Conservation (phyloP, 1,140 invertebrate species). For the Orchesella cincta region DNA sequence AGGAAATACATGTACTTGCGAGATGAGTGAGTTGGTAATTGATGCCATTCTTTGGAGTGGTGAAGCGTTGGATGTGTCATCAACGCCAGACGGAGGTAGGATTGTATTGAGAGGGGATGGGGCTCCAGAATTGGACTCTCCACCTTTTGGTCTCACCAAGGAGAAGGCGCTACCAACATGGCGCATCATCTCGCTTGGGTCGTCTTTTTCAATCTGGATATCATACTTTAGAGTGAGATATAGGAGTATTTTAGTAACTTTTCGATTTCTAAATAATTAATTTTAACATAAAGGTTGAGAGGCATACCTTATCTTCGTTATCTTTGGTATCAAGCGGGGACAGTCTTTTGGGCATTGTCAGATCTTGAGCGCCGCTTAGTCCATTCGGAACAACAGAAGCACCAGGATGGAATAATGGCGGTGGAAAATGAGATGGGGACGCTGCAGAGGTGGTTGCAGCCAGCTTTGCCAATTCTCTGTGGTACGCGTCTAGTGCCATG, state of each 20-base stretch:
- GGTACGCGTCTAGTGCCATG: slow-evolving; percentile 86
- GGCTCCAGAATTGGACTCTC: slow-evolving; percentile 54
- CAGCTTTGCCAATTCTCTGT: slow-evolving; percentile 83
- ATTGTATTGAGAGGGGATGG: slow-evolving; percentile 71
- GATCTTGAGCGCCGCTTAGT: slow-evolving; percentile 68
- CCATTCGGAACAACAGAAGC: slow-evolving; percentile 43
- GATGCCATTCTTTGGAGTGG: slow-evolving; percentile 95
- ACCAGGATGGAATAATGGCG: slow-evolving; percentile 51
- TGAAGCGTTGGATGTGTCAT: slow-evolving; percentile 80
- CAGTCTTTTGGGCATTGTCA: slow-evolving; percentile 69
- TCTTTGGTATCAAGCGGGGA: slow-evolving; percentile 48
- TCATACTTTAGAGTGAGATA: no score
- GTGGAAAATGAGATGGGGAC: slow-evolving; percentile 59
- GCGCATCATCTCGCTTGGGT: slow-evolving; percentile 62
- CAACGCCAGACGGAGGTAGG: slow-evolving; percentile 72
- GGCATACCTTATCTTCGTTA: slow-evolving; percentile 48
- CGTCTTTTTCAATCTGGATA: slow-evolving; percentile 46
- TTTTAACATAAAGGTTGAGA: background rate
- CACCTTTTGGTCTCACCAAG: slow-evolving; percentile 74
- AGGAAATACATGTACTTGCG: slow-evolving; percentile 62
- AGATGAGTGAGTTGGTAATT: slow-evolving; percentile 93
- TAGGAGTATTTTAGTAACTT: background rate
- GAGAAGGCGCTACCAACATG: slow-evolving; percentile 83
- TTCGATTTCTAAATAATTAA: background rate
- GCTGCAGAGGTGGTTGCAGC: slow-evolving; percentile 51